A percentile compares a stretch with the other conserved stretches of the same genome.
Conservation (phyloP, 2,888 invertebrate genomes). For the Papilio gigon region DNA sequence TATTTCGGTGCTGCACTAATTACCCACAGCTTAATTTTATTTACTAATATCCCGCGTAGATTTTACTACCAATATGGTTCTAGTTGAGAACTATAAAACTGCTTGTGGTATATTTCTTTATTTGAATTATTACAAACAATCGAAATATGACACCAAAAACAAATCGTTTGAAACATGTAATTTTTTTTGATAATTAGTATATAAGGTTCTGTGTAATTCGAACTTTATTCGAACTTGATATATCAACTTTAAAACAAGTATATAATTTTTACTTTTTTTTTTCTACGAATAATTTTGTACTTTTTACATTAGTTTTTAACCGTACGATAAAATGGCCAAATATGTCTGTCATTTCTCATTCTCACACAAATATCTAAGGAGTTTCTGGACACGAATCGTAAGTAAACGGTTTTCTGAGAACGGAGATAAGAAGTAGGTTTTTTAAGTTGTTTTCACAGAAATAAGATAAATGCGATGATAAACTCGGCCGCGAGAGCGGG, state of each 20-base stretch:
- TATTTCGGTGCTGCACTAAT: constrained; percentile 58
- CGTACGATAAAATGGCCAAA: neutral
- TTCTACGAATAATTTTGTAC: no score
- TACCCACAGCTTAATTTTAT: constrained; percentile 55
- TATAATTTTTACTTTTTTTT: no score
- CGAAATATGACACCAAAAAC: neutral
- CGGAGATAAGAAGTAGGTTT: constrained; percentile 61
- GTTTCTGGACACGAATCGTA: constrained; percentile 47
- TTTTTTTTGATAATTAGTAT: no score
- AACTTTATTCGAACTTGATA: no score
- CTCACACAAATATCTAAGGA: constrained; percentile 36
- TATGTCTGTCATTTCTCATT: constrained; percentile 30
- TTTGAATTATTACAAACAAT: neutral
- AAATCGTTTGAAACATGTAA: neutral
- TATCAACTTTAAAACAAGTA: no score
- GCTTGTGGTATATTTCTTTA: neutral
- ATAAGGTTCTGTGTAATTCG: no score
- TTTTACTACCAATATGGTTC: constrained; percentile 53
- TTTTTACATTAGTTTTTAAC: neutral
- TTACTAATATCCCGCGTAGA: constrained; percentile 59
- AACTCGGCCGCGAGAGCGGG: constrained; percentile 56
- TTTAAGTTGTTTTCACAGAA: constrained; percentile 72
- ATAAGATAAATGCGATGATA: constrained; percentile 73
- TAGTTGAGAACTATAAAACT: neutral
- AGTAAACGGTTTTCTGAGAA: constrained; percentile 63